A percentile compares a stretch with the other conserved stretches of the same genome.
These are phyloP conservation scores for Hyla sarda DNA, from an alignment of 2,113 vertebrate genomes.

Conservation along the genomic window DNA sequence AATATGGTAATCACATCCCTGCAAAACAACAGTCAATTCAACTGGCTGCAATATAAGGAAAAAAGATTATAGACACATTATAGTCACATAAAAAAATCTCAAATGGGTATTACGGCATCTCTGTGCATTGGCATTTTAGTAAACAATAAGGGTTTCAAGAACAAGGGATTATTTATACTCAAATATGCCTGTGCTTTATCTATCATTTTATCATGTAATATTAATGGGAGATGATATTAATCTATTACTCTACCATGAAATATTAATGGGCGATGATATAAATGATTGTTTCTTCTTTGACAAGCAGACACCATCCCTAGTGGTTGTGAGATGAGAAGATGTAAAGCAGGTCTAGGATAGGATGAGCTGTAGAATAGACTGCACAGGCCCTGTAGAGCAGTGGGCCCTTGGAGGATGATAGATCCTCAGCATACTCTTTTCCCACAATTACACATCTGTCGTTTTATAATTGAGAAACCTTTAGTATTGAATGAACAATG, in stretches of 20 bases:
- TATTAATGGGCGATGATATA: not conserved
- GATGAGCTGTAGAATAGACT: not conserved
- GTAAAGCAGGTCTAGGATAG: not conserved
- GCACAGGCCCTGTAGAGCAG: not conserved
- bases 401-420: conserved; percentile 1
- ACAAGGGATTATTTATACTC: not conserved
- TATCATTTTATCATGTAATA: not conserved
- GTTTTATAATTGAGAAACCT: conserved; percentile 3
- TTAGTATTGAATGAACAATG: not conserved
- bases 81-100: not conserved
- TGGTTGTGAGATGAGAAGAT: not conserved
- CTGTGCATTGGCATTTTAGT: not conserved
- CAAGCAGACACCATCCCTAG: not conserved
- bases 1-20: not conserved
- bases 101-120: not conserved
- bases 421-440: not conserved
- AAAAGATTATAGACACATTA: not conserved
- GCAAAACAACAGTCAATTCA: not conserved
- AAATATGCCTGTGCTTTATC: not conserved
- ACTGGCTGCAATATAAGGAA: not conserved
- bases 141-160: not conserved
- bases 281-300: not conserved
- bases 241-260: too few relatives aligned
- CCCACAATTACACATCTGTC: conserved; percentile 27
- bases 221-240: too few relatives aligned